Conservation (phyloP, 1,140 invertebrate species). For the Heliothis virescens region DNA sequence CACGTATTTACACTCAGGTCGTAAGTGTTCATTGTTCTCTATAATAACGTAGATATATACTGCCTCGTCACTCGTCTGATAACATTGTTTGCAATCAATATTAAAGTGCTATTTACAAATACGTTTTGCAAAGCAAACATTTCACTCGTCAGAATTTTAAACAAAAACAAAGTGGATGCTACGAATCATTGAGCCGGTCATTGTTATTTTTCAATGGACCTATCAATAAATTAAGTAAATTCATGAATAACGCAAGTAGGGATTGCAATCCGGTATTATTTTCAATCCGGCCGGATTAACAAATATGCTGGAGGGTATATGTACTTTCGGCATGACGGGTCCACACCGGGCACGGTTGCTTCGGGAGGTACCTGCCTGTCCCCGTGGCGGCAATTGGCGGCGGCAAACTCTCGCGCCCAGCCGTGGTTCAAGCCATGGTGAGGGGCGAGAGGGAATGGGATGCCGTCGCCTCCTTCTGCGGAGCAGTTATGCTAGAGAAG, state of each 20-base stretch:
- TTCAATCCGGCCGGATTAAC: no score
- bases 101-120: slow-evolving; percentile 32
- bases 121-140: slow-evolving; percentile 28
- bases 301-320: no score
- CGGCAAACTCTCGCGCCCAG: no score
- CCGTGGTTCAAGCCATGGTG: no score
- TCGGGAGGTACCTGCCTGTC: no score
- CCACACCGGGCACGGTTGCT: no score
- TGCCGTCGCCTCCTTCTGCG: no score
- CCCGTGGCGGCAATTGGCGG: no score
- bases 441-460: no score
- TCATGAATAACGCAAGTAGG: neutral
- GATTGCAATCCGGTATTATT: no score
- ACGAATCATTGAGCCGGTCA: neutral
- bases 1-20: slow-evolving; percentile 1
- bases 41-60: slow-evolving; percentile 29
- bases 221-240: neutral
- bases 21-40: slow-evolving; percentile 39
- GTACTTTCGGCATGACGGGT: no score
- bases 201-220: neutral
- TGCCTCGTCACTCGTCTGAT: slow-evolving; percentile 1
- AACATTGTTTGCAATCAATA: slow-evolving; percentile 39
- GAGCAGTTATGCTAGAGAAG: no score
- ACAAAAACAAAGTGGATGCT: slow-evolving; percentile 23
- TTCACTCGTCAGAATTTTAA: slow-evolving; percentile 8